A percentile compares a stretch with the other conserved stretches of the same genome.
These are phyloP conservation scores for Alethe castanea DNA, from an alignment of 2,113 vertebrate genomes.

Conservation along the genomic window DNA sequence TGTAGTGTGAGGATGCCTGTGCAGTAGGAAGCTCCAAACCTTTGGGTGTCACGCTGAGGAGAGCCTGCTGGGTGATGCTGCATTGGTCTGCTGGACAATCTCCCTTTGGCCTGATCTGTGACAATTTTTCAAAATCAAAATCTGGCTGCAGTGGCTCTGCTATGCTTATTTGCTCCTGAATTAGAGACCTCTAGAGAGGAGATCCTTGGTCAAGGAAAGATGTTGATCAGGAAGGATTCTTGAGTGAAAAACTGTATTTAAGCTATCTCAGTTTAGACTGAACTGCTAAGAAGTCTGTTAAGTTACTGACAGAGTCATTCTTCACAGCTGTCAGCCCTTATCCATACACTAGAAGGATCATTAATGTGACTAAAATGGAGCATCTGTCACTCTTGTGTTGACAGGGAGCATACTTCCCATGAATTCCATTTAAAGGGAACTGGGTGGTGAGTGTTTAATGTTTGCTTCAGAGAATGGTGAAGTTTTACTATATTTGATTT, in stretches of 20 bases:
- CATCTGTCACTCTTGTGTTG: background rate
- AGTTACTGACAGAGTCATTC: constrained; percentile 34
- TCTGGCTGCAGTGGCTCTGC: background rate
- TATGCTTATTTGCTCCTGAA: background rate
- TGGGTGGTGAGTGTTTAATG: background rate
- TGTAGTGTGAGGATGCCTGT: background rate
- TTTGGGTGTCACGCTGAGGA: background rate
- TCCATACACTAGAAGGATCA: background rate
- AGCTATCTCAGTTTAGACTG: background rate
- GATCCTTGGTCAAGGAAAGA: background rate
- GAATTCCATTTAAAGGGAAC: background rate
- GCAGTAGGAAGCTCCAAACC: background rate
- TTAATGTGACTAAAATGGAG: constrained; percentile 10
- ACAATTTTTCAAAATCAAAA: background rate
- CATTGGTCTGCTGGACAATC: background rate
- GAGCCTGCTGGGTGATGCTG: background rate
- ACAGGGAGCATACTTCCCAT: background rate
- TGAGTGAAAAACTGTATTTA: background rate
- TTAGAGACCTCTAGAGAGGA: background rate
- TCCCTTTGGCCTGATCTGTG: background rate
- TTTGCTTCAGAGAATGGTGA: background rate
- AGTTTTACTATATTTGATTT: background rate
- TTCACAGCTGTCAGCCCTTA: constrained; percentile 12
- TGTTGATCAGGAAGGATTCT: background rate
- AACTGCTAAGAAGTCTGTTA: background rate